A percentile compares a stretch with the other conserved stretches of the same genome.
Conservation (phyloP, 2,113 vertebrate species). For the Butorides virescens region DNA sequence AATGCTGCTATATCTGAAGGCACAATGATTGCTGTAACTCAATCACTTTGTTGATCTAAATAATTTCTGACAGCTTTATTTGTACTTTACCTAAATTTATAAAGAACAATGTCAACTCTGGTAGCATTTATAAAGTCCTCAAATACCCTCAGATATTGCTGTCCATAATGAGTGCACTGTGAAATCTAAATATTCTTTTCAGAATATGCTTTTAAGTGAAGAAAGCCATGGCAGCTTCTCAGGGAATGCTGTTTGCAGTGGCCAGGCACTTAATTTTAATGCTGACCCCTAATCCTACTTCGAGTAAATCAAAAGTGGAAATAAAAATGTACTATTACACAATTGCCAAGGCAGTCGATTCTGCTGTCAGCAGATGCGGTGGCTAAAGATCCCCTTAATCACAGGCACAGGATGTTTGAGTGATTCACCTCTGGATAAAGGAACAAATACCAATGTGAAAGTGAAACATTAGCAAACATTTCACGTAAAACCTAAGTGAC, state of each 20-base stretch:
- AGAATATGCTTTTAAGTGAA: neutral
- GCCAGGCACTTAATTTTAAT: neutral
- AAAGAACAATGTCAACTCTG: neutral
- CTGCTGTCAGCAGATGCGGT: neutral
- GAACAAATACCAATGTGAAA: neutral
- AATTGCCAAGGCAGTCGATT: neutral
- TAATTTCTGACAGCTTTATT: neutral
- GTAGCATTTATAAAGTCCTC: neutral
- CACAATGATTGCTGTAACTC: neutral
- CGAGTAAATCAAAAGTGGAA: constrained; percentile 6
- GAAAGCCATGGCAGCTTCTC: neutral
- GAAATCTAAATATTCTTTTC: neutral
- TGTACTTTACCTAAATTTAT: neutral
- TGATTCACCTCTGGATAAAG: neutral
- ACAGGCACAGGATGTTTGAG: neutral
- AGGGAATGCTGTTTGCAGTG: neutral
- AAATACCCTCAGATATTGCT: neutral
- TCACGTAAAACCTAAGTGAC: neutral
- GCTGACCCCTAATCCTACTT: neutral
- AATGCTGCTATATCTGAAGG: neutral
- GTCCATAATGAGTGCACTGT: neutral
- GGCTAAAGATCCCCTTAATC: neutral
- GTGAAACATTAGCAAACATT: neutral
- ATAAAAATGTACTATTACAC: constrained; percentile 3
- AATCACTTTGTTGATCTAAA: neutral